phyloP scores from a whole-genome alignment of 1,140 invertebrate species.

The Drosophila setifemur region DNA sequence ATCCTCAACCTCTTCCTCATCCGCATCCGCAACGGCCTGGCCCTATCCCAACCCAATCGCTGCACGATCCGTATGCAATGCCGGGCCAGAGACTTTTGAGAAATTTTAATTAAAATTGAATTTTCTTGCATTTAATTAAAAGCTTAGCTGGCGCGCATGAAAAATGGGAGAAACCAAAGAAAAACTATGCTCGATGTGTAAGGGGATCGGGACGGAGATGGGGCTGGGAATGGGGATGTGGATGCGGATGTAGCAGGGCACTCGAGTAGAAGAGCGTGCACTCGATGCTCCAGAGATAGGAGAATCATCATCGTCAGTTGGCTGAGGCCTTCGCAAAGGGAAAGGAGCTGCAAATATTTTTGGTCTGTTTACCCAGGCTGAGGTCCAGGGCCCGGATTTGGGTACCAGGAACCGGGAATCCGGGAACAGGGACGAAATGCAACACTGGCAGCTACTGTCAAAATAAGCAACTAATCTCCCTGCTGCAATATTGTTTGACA shows the following conservation, averaged over 20 bases:
- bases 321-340: slow-evolving; percentile 1
- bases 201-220: slow-evolving; percentile 16
- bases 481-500: slow-evolving; percentile 64
- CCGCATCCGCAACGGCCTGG: slow-evolving; percentile 3
- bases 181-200: slow-evolving; percentile 56
- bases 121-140: slow-evolving; percentile 81
- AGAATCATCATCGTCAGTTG: slow-evolving; percentile 61
- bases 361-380: slow-evolving; percentile 52
- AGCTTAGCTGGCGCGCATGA: slow-evolving; percentile 64
- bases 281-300: slow-evolving; percentile 65
- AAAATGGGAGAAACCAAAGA: slow-evolving; percentile 50
- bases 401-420: no score
- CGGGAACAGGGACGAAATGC: slow-evolving; percentile 45
- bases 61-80: slow-evolving; percentile 50
- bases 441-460: slow-evolving; percentile 75
- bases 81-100: slow-evolving; percentile 63
- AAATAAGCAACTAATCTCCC: slow-evolving; percentile 74
- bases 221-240: not conserved
- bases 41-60: slow-evolving; percentile 11
- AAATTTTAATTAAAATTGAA: slow-evolving; percentile 81
- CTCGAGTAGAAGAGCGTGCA: slow-evolving; percentile 69
- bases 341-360: slow-evolving; percentile 38
- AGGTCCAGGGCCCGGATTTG: slow-evolving; percentile 4
- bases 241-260: slow-evolving; percentile 45
- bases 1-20: slow-evolving; percentile 21